Evolutionary conservation across 2,888 invertebrate genomes (phyloP).

Genomic region (Lamellibrachia satsuma): DNA sequence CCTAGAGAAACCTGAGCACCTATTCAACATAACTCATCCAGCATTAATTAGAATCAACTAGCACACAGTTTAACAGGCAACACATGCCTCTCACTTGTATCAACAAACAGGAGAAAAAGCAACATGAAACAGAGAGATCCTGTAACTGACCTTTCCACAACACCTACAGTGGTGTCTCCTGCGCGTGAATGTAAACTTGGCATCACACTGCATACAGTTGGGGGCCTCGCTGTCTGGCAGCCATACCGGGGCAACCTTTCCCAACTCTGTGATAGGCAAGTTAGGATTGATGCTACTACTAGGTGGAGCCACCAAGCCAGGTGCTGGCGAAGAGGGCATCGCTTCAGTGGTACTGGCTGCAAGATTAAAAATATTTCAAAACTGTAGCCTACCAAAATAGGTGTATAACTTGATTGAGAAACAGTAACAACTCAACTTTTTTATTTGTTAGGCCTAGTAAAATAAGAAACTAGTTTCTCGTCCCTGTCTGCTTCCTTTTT

Average conservation of each 20-base stretch:
- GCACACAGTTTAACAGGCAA: not conserved
- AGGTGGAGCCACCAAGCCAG: slow-evolving; percentile 31
- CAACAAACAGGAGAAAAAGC: not conserved
- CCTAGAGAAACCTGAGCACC: not conserved
- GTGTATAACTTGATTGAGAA: not conserved
- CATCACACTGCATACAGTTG: slow-evolving; percentile 84
- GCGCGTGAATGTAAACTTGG: slow-evolving; percentile 82
- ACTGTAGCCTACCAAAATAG: not conserved
- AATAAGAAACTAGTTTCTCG: too few relatives aligned
- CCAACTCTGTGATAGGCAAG: slow-evolving; percentile 66
- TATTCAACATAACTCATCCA: not conserved
- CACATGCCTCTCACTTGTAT: not conserved
- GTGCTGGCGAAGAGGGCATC: not conserved
- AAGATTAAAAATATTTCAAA: not conserved
- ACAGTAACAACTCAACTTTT: not conserved
- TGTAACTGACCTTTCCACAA: slow-evolving; percentile 76
- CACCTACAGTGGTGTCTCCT: slow-evolving; percentile 85
- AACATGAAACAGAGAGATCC: not conserved
- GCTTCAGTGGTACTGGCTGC: not conserved
- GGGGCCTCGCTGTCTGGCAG: slow-evolving; percentile 84
- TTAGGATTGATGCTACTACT: slow-evolving; percentile 39
- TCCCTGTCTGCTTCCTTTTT: too few relatives aligned
- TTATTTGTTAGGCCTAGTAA: too few relatives aligned
- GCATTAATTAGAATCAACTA: not conserved
- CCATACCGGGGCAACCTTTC: slow-evolving; percentile 84